These are phyloP conservation scores for Mormyrops attenuatus DNA, from an alignment of 2,797 vertebrate genomes.

Conservation along the genomic window DNA sequence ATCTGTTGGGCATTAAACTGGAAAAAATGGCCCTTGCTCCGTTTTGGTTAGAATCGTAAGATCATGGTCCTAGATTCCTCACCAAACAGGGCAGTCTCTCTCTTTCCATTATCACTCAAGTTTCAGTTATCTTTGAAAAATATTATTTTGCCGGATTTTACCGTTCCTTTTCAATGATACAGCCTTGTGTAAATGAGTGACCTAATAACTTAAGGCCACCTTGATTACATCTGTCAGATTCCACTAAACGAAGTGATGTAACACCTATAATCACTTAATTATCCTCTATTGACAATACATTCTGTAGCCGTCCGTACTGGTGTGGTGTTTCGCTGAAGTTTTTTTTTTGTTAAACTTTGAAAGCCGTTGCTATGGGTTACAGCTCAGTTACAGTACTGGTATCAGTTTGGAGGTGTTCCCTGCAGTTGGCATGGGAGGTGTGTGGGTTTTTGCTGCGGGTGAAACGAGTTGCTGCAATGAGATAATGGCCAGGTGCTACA, in stretches of 20 bases:
- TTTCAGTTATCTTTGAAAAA: not conserved
- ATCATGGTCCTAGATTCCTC: not conserved
- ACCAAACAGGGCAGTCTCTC: not conserved
- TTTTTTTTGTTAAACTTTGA: not conserved
- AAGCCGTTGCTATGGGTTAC: slow-evolving; percentile 25
- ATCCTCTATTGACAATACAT: not conserved
- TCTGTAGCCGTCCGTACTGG: not conserved
- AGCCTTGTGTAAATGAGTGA: not conserved
- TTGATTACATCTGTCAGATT: not conserved
- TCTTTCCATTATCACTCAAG: not conserved
- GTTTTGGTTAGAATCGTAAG: not conserved
- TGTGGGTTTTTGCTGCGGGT: slow-evolving; percentile 22
- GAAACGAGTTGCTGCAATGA: not conserved
- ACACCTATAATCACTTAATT: not conserved
- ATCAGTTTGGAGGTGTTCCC: not conserved
- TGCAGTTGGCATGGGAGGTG: slow-evolving; percentile 18
- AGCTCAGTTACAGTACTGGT: slow-evolving; percentile 7
- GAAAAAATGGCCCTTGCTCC: not conserved
- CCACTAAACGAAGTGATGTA: not conserved
- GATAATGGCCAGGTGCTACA: slow-evolving; percentile 22
- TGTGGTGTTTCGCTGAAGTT: not conserved
- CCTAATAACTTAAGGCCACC: not conserved
- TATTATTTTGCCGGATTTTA: not conserved
- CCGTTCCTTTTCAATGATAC: not conserved
- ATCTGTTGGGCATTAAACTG: not conserved